Percentiles rank a stretch among this genome's conserved stretches.
phyloP scores from a whole-genome alignment of 2,113 vertebrate genomes.

The Atractosteus spatula region DNA sequence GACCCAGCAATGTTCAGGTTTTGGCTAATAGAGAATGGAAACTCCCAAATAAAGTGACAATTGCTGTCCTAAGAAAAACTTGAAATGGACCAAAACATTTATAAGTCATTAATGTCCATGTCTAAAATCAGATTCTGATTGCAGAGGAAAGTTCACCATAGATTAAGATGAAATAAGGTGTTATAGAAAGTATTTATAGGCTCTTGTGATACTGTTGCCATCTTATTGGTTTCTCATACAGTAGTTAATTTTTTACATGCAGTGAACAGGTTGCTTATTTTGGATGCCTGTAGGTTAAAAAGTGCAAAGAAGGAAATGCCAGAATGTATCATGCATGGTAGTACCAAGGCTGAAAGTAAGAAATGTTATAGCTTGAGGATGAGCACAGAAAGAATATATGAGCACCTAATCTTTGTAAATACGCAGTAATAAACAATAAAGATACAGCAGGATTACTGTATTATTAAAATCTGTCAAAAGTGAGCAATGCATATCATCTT shows the following conservation, averaged over 20 bases:
- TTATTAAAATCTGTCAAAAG: too few species aligned
- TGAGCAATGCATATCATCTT: too few species aligned
- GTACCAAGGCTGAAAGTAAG: too few species aligned
- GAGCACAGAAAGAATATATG: too few species aligned
- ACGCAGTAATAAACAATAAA: too few species aligned
- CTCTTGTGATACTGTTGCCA: conserved; percentile 1
- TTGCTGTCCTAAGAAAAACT: not conserved
- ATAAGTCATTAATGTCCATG: not conserved
- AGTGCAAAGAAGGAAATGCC: not conserved
- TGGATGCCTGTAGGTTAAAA: not conserved
- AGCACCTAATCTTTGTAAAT: too few species aligned
- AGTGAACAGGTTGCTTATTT: not conserved
- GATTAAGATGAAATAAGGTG: not conserved
- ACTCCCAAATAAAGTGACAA: conserved; percentile 7
- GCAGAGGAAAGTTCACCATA: not conserved
- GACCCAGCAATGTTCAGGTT: too few species aligned
- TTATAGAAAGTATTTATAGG: conserved; percentile 3
- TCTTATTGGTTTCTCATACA: not conserved
- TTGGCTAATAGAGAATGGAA: conserved; percentile 1
- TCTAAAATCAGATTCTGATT: not conserved
- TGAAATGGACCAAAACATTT: conserved; percentile 2
- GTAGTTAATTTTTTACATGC: not conserved
- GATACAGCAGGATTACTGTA: too few species aligned
- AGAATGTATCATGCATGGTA: not conserved
- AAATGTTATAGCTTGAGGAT: too few species aligned